Evolutionary conservation across 2,113 vertebrate species (phyloP).

Genomic region (Brachypodius melanocephalos): DNA sequence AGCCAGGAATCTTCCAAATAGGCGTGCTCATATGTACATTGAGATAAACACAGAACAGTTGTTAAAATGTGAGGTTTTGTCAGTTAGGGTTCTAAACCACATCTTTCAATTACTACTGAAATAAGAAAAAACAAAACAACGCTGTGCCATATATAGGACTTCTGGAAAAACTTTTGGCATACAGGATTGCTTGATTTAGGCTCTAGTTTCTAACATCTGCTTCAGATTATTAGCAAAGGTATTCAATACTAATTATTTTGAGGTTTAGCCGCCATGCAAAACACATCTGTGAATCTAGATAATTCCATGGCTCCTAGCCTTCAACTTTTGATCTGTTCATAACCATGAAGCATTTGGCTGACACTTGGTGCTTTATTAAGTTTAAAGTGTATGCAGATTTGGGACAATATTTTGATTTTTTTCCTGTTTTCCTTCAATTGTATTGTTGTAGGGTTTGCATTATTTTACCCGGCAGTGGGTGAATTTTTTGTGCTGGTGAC

Average conservation of each 20-base stretch:
- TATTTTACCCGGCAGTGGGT: not conserved
- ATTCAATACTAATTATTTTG: not conserved
- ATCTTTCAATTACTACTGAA: not conserved
- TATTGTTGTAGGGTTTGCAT: not conserved
- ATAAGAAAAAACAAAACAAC: not conserved
- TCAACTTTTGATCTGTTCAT: not conserved
- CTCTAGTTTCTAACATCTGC: conserved; percentile 10
- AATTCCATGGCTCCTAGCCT: not conserved
- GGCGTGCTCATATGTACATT: not conserved
- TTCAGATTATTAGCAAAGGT: not conserved
- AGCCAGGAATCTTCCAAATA: not conserved
- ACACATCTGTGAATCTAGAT: not conserved
- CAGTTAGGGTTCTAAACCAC: not conserved
- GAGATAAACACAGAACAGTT: not conserved
- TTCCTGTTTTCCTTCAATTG: not conserved
- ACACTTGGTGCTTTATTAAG: not conserved
- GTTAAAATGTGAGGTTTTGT: not conserved
- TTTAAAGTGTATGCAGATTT: not conserved
- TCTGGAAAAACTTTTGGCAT: not conserved
- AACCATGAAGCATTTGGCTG: not conserved
- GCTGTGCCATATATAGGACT: not conserved
- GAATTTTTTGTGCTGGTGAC: not conserved
- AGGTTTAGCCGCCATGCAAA: conserved; percentile 6
- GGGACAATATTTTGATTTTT: not conserved
- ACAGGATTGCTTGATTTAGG: not conserved